phyloP scores from a whole-genome alignment of 2,113 vertebrate species.

The Sakesphorus luctuosus region DNA sequence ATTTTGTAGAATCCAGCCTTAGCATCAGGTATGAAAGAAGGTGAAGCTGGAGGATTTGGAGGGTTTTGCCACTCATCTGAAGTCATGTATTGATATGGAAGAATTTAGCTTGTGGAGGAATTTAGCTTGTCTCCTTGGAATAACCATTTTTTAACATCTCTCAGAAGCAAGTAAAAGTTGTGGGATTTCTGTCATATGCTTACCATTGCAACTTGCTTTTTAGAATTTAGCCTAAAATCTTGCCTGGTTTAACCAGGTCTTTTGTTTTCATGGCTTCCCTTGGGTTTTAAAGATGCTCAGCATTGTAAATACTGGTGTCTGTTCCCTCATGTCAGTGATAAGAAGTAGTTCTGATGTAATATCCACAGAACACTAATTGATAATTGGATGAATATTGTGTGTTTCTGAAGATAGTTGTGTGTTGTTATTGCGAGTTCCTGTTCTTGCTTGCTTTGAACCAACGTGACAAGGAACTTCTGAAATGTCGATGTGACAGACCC shows the following conservation, averaged over 20 bases:
- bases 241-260: not conserved
- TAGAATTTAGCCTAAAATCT: not conserved
- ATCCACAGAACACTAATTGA: not conserved
- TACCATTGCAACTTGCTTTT: not conserved
- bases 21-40: not conserved
- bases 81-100: not conserved
- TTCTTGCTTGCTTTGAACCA: not conserved
- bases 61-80: not conserved
- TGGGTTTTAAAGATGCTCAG: not conserved
- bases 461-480: not conserved
- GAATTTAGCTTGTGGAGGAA: not conserved
- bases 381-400: not conserved
- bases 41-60: not conserved
- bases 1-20: not conserved
- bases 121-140: not conserved
- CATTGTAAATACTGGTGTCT: not conserved
- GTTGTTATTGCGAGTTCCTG: fast-evolving
- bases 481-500: not conserved
- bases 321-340: not conserved
- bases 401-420: not conserved
- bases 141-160: not conserved
- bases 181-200: not conserved
- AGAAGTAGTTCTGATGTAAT: not conserved
- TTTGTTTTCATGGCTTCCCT: not conserved
- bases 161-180: not conserved